Percentiles rank a stretch among this genome's conserved stretches.
phyloP scores from a whole-genome alignment of 2,888 invertebrate species.

The Elmis aenea region DNA sequence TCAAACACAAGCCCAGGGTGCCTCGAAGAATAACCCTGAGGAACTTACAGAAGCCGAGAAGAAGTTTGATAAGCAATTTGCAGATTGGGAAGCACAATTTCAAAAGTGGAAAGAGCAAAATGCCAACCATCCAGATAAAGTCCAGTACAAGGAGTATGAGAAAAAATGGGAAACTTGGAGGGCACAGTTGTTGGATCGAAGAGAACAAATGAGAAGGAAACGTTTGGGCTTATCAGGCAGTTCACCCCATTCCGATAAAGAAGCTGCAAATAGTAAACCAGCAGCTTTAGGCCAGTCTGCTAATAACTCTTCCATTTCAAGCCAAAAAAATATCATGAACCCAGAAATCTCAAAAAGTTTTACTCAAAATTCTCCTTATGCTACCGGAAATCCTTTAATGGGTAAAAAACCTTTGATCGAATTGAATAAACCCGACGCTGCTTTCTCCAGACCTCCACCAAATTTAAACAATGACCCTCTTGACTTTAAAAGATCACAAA shows the following conservation, averaged over 20 bases:
- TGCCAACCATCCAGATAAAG: slow-evolving; percentile 85
- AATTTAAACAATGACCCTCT: slow-evolving; percentile 37
- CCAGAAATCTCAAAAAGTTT: not conserved
- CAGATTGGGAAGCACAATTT: slow-evolving; percentile 88
- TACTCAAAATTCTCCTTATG: not conserved
- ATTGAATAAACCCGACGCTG: too few species aligned
- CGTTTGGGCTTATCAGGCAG: slow-evolving; percentile 40
- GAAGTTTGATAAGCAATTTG: slow-evolving; percentile 83
- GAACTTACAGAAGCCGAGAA: slow-evolving; percentile 65
- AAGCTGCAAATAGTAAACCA: not conserved
- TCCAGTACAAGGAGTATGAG: slow-evolving; percentile 80
- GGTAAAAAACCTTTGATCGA: too few species aligned
- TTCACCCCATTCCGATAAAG: slow-evolving; percentile 17
- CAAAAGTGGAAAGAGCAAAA: slow-evolving; percentile 89
- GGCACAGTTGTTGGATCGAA: slow-evolving; percentile 68
- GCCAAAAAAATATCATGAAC: not conserved
- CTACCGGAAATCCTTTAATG: not conserved
- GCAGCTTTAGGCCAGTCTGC: not conserved
- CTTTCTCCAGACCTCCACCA: slow-evolving; percentile 31
- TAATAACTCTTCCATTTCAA: not conserved
- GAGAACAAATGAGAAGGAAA: slow-evolving; percentile 76
- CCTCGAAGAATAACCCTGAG: slow-evolving; percentile 26
- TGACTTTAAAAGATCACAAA: slow-evolving; percentile 28
- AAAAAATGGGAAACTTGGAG: slow-evolving; percentile 83
- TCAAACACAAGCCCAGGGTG: slow-evolving; percentile 32